Percentiles rank a stretch among this genome's conserved stretches.
These are phyloP conservation scores for Esox lucius DNA, from an alignment of 2,797 vertebrate genomes.

Conservation along the genomic window DNA sequence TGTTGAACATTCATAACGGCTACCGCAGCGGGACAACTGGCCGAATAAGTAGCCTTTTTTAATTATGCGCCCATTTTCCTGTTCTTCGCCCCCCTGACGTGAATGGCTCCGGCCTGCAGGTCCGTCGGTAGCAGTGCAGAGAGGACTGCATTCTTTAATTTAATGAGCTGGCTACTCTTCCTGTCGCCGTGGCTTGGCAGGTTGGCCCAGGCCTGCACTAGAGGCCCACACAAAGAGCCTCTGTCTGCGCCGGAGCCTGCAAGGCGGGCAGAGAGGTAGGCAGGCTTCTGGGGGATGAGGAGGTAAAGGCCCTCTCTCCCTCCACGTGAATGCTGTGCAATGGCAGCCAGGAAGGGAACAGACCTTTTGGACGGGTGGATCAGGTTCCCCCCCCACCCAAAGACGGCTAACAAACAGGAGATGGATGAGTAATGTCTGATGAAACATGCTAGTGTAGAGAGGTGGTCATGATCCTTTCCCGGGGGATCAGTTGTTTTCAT, in stretches of 20 bases:
- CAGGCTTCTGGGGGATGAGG: constrained; percentile 44
- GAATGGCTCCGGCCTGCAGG: neutral
- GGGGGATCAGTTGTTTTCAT: no score
- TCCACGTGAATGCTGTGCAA: constrained; percentile 50
- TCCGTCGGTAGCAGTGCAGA: neutral
- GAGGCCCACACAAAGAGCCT: constrained; percentile 68
- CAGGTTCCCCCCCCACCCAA: constrained; percentile 17
- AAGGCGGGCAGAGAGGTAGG: constrained; percentile 14
- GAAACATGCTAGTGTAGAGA: neutral
- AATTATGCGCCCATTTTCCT: neutral
- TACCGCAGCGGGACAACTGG: neutral
- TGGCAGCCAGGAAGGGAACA: constrained; percentile 41
- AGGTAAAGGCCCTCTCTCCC: constrained; percentile 37
- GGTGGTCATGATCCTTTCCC: no score
- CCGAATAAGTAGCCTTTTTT: neutral
- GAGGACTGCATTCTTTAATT: constrained; percentile 58
- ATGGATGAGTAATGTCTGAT: neutral
- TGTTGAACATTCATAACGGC: neutral
- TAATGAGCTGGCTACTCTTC: constrained; percentile 52
- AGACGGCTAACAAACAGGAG: neutral
- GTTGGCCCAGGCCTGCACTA: constrained; percentile 36
- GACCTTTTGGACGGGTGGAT: constrained; percentile 38
- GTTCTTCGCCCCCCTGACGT: neutral
- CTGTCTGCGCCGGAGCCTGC: constrained; percentile 55
- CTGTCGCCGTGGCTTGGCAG: constrained; percentile 50